phyloP scores from a whole-genome alignment of 1,140 invertebrate genomes.

The Brachionus asplanchnoidis region DNA sequence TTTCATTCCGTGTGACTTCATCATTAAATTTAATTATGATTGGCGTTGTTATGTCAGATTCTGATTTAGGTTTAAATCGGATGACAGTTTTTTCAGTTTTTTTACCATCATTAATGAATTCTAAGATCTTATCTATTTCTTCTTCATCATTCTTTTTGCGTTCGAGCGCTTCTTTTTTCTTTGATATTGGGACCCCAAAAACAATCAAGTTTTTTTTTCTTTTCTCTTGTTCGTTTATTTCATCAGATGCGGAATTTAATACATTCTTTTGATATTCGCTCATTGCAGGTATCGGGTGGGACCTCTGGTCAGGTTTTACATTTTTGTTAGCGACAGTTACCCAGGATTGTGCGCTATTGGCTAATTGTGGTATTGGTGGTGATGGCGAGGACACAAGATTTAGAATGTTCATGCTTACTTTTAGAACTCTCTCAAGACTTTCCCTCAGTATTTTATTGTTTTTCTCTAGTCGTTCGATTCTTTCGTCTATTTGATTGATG shows the following conservation, averaged over 20 bases:
- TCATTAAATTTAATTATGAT: not conserved
- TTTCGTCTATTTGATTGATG: no score
- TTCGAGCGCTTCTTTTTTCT: not conserved
- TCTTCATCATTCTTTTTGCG: not conserved
- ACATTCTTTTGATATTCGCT: not conserved
- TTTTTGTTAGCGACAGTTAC: not conserved
- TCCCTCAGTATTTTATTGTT: no score
- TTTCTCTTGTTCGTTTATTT: not conserved
- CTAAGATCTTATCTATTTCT: not conserved
- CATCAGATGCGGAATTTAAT: not conserved
- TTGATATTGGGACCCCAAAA: not conserved
- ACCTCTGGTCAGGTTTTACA: not conserved
- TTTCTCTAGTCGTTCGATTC: no score
- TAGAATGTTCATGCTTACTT: no score
- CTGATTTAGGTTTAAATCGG: not conserved
- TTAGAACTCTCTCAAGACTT: no score
- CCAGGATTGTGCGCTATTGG: no score
- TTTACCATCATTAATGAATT: not conserved
- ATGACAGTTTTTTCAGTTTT: not conserved
- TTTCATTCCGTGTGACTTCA: not conserved
- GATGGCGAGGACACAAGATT: no score
- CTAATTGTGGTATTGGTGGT: no score
- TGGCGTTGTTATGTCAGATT: not conserved
- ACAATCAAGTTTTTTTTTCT: not conserved
- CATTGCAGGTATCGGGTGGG: not conserved